Conservation (phyloP, 2,797 vertebrate genomes). For the Cephalopachus bancanus region DNA sequence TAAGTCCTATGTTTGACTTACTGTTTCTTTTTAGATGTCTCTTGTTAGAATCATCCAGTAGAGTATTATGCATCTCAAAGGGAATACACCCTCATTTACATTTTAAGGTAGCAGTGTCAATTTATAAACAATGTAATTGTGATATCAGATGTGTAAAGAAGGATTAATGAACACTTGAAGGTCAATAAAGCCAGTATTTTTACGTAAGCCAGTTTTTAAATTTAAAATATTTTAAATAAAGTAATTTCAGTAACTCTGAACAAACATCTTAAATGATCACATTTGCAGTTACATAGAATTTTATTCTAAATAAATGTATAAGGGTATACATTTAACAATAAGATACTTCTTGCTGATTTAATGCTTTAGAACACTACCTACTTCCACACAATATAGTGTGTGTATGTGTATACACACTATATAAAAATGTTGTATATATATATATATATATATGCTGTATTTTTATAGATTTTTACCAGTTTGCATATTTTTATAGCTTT, state of each 20-base stretch:
- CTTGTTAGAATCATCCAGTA: neutral
- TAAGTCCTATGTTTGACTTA: neutral
- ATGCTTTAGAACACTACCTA: neutral
- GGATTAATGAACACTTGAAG: conserved; percentile 39
- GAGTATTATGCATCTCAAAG: neutral
- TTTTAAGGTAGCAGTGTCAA: conserved; percentile 12
- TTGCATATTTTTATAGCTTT: neutral
- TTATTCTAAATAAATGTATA: conserved; percentile 9
- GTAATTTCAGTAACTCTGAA: conserved; percentile 11
- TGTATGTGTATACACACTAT: neutral
- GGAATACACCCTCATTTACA: conserved; percentile 2
- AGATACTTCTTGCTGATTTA: conserved; percentile 7
- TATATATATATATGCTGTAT: neutral
- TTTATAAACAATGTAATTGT: conserved; percentile 1
- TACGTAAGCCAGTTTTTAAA: neutral
- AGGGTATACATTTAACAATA: neutral
- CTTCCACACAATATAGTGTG: neutral
- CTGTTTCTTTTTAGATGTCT: conserved; percentile 16
- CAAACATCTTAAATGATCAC: conserved; percentile 13
- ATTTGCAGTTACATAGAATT: neutral
- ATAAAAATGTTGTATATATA: too few relatives aligned
- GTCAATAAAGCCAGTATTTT: conserved; percentile 12
- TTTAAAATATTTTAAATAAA: conserved; percentile 23
- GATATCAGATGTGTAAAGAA: neutral
- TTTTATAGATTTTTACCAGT: neutral